A percentile compares a stretch with the other conserved stretches of the same genome.
Evolutionary conservation across 2,797 vertebrate genomes (phyloP).

Genomic region (Thaleichthys pacificus): DNA sequence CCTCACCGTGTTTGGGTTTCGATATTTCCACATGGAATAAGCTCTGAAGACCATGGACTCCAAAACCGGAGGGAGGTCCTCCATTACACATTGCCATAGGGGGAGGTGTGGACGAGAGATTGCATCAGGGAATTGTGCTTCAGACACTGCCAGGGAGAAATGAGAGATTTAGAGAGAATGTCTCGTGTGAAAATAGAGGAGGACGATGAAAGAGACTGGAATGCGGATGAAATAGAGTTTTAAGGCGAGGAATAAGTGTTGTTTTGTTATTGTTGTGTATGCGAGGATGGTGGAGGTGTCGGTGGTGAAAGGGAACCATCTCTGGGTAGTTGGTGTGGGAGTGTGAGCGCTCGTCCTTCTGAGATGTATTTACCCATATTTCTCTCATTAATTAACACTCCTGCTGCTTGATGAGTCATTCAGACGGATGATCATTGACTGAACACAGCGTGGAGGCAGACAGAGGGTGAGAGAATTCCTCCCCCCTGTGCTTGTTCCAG

Average conservation of each 20-base stretch:
- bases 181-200: not conserved
- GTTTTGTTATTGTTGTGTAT: not conserved
- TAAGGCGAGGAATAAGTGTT: constrained; percentile 27
- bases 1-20: not conserved
- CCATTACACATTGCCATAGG: not conserved
- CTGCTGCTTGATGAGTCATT: constrained; percentile 62
- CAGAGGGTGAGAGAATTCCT: constrained; percentile 51
- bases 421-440: constrained; percentile 54
- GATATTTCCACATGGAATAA: not conserved
- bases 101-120: not conserved
- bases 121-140: not conserved
- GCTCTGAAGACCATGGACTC: not conserved
- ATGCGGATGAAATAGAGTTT: constrained; percentile 39
- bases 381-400: constrained; percentile 66
- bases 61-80: not conserved
- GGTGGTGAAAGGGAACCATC: constrained; percentile 9
- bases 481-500: constrained; percentile 30
- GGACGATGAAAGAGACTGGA: constrained; percentile 8
- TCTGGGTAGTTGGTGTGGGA: constrained; percentile 41
- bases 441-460: constrained; percentile 55
- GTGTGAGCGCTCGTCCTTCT: constrained; percentile 51
- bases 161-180: not conserved
- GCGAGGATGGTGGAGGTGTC: too few relatives aligned
- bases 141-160: constrained; percentile 25
- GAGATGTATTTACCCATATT: constrained; percentile 63